Evolutionary conservation across 2,113 vertebrate species (phyloP).

Genomic region (Myiopsitta monachus): DNA sequence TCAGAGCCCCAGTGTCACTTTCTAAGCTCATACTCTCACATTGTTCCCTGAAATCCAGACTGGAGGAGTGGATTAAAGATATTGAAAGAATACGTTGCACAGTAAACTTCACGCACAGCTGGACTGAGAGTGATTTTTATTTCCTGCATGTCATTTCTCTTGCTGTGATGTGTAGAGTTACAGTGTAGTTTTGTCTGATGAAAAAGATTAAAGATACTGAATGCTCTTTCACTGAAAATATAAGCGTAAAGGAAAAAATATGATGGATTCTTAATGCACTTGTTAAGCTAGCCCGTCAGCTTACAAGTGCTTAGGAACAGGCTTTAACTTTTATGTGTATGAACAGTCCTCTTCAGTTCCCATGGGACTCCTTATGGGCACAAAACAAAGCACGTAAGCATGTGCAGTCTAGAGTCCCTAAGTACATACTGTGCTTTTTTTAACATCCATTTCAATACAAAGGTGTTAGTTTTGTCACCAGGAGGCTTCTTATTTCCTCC

Average conservation of each 20-base stretch:
- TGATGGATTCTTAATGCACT: background rate
- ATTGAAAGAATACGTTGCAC: background rate
- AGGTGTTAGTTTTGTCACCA: background rate
- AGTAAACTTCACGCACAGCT: background rate
- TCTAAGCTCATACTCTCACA: background rate
- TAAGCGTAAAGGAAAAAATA: background rate
- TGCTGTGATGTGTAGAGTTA: background rate
- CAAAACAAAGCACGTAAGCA: background rate
- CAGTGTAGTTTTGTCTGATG: background rate
- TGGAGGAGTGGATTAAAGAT: background rate
- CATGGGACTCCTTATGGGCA: background rate
- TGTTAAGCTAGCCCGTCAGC: background rate
- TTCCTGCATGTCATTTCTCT: background rate
- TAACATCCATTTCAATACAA: background rate
- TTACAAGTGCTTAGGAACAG: background rate
- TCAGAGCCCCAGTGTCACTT: background rate
- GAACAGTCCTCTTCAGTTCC: background rate
- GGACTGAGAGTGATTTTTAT: background rate
- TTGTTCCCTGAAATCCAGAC: background rate
- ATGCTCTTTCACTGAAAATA: background rate
- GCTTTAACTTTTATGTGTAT: background rate
- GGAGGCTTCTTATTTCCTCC: background rate
- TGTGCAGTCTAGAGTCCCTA: background rate
- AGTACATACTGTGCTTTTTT: background rate
- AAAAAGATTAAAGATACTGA: background rate